Evolutionary conservation across 2,113 vertebrate species (phyloP).

Genomic region (Chaetodon auriga): DNA sequence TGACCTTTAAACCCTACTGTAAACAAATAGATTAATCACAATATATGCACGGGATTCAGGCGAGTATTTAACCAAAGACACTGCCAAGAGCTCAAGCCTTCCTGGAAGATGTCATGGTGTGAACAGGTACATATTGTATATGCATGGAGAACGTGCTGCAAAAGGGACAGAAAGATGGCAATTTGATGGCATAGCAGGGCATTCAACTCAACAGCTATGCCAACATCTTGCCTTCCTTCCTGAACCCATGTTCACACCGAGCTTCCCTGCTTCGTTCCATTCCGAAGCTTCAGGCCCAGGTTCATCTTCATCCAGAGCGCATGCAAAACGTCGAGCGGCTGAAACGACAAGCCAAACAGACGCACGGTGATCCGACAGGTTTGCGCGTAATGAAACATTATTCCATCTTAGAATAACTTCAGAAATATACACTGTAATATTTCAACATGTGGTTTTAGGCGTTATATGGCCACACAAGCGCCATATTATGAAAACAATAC

Average conservation of each 20-base stretch:
- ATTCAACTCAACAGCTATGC: slow-evolving; percentile 79
- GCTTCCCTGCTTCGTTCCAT: neutral
- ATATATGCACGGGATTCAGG: neutral
- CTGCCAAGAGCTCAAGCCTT: neutral
- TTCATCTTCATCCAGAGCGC: neutral
- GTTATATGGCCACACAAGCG: neutral
- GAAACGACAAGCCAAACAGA: neutral
- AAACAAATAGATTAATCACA: neutral
- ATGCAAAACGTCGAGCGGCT: neutral
- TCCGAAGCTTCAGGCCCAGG: neutral
- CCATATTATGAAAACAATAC: neutral
- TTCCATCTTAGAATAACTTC: neutral
- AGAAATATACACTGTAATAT: neutral
- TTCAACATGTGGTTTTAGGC: too few species aligned
- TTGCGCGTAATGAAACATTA: neutral
- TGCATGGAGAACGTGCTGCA: slow-evolving; percentile 24
- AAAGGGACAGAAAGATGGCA: slow-evolving; percentile 78
- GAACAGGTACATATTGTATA: neutral
- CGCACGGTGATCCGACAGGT: neutral
- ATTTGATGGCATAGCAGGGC: slow-evolving; percentile 80
- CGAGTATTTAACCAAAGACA: neutral
- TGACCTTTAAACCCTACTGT: neutral
- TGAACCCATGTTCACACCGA: slow-evolving; percentile 44
- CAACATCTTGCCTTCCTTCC: slow-evolving; percentile 85
- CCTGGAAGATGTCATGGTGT: neutral